Base-by-base conservation (phyloP, 2,888 invertebrate species). In the Acronicta psi region DNA sequence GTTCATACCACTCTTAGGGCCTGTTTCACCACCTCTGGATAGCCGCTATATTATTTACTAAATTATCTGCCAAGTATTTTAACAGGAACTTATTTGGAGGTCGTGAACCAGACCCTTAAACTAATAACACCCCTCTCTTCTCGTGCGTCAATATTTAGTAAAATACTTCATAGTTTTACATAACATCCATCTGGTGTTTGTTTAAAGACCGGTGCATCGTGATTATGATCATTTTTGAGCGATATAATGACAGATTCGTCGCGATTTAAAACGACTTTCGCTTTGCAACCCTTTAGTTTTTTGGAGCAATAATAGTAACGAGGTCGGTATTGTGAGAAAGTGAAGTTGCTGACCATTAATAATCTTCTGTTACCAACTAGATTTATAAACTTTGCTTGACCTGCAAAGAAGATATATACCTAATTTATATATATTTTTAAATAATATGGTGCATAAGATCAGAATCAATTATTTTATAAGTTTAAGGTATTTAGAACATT, bases 241-340 rank as follows among this genome's bases (percentile, higher is more conserved):
- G n/a, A 0, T 16, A 57, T 11, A 9, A 69, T 37, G n/a, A 34
- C 16, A 29, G 47, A 34, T 6, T 13, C 18, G 17, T 59, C 40
- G 0, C 10, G 37, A n/a, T 38, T 49, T 20, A 68, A 18, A 7
- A 61, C 16, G n/a, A 72, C 50, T 29, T 31, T 60, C 7, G 67
- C 67, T 43, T 17, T 67, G 25, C 69, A 72, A 0, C 68, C 61
- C 16, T 55, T 58, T 0, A 10, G 2, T n/a, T 47, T 52, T 18
- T 69, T 67, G 0, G 73, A 67, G 52, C 69, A 72, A n/a, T 72
- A 69, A 16, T 45, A 73, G 23, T 61, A 54, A 1, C 61, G 57
- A 0, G 59, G 42, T 11, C 41, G 38, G 13, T 57, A 56, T 20
- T 57, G 52, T 0, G 59, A 49, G 5, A 74, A 72, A 6, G 75